Conservation (phyloP, 2,888 invertebrate genomes). For the Zelleria hepariella region DNA sequence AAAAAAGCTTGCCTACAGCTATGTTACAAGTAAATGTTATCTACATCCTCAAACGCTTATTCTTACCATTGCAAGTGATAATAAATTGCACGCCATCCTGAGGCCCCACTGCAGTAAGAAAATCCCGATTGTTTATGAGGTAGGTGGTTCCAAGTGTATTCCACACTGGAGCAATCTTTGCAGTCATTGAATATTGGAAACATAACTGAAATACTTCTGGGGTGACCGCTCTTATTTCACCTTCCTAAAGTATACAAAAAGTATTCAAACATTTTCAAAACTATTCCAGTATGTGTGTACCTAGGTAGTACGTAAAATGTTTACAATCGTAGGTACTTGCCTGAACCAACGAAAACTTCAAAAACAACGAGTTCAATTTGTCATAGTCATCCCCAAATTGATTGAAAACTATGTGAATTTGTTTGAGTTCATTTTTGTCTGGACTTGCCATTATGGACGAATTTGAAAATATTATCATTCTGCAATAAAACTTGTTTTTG, state of each 20-base stretch:
- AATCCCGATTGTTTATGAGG: constrained; percentile 54
- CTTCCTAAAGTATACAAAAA: constrained; percentile 30
- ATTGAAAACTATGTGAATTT: constrained; percentile 52
- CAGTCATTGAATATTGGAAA: constrained; percentile 53
- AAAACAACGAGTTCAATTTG: constrained; percentile 43
- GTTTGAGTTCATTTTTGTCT: constrained; percentile 45
- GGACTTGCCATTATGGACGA: constrained; percentile 54
- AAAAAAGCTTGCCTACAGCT: too few species aligned
- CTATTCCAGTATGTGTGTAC: neutral
- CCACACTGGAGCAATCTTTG: constrained; percentile 55
- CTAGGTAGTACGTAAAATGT: too few species aligned
- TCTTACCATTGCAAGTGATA: constrained; percentile 33
- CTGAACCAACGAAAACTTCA: constrained; percentile 48
- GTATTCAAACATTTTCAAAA: neutral
- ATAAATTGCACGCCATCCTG: constrained; percentile 44
- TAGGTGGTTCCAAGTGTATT: constrained; percentile 43
- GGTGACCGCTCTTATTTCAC: constrained; percentile 31
- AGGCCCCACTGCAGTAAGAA: constrained; percentile 35
- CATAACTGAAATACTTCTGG: constrained; percentile 45
- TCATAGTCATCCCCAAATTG: constrained; percentile 49
- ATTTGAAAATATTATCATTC: constrained; percentile 61
- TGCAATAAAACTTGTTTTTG: constrained; percentile 17
- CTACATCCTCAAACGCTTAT: neutral
- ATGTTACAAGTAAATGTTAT: too few species aligned
- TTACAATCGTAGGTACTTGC: constrained; percentile 35